phyloP scores from a whole-genome alignment of 2,888 invertebrate species.

The Archips xylosteana region DNA sequence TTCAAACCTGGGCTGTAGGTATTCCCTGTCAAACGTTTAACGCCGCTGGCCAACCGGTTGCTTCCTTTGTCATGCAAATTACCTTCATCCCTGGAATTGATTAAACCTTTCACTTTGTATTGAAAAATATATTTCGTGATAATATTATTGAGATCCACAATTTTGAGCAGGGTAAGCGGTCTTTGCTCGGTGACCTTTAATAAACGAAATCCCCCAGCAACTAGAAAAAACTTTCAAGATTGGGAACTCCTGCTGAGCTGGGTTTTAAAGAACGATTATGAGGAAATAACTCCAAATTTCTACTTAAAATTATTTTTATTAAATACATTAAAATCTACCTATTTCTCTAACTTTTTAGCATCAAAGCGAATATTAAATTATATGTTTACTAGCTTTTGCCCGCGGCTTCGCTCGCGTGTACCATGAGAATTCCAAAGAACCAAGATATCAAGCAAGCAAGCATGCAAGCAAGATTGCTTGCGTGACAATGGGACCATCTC shows the following conservation, averaged over 20 bases:
- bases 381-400: too few species aligned
- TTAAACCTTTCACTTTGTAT: conserved; percentile 42
- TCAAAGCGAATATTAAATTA: too few species aligned
- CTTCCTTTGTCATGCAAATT: conserved; percentile 50
- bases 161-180: conserved; percentile 13
- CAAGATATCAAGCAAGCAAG: too few species aligned
- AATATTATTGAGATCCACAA: conserved; percentile 13
- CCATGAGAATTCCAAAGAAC: too few species aligned
- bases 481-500: too few species aligned
- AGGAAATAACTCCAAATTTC: background rate
- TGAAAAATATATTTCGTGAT: conserved; percentile 44
- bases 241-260: background rate
- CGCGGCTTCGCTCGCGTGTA: too few species aligned
- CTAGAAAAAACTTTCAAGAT: background rate
- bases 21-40: conserved; percentile 23
- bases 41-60: conserved; percentile 38
- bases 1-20: background rate
- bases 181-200: conserved; percentile 12
- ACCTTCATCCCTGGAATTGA: conserved; percentile 31
- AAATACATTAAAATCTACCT: too few species aligned
- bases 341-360: too few species aligned
- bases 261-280: background rate
- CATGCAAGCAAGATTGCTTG: too few species aligned
- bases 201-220: background rate
- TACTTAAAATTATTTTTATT: too few species aligned